Percentiles rank a stretch among this genome's conserved stretches.
Conservation (phyloP, 2,797 vertebrate species). For the Protonibea diacanthus region DNA sequence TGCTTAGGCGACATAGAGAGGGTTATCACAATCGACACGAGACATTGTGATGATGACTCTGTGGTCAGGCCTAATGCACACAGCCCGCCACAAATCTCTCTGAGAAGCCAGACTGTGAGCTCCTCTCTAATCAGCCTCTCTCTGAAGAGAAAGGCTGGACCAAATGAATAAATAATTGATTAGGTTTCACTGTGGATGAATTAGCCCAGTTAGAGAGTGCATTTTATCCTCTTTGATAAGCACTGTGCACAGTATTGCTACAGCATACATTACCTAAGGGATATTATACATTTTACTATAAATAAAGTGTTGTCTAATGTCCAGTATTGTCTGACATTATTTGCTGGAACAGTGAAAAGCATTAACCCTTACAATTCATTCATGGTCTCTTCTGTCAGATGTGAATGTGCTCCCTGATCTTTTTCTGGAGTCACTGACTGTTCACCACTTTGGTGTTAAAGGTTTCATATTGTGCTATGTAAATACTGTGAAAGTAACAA, state of each 20-base stretch:
- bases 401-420: background rate
- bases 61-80: constrained; percentile 62
- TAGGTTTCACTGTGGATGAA: constrained; percentile 63
- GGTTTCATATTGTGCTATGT: too few relatives aligned
- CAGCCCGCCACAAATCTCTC: constrained; percentile 33
- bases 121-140: constrained; percentile 56
- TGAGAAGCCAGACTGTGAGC: constrained; percentile 34
- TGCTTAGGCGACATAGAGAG: background rate
- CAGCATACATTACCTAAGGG: constrained; percentile 19
- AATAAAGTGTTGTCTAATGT: constrained; percentile 17
- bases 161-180: constrained; percentile 75
- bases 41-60: constrained; percentile 38
- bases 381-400: background rate
- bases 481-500: too few relatives aligned
- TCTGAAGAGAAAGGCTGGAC: constrained; percentile 57
- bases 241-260: constrained; percentile 14
- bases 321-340: constrained; percentile 1
- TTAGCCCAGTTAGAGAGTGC: constrained; percentile 59
- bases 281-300: constrained; percentile 18
- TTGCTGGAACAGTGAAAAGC: background rate
- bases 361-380: background rate
- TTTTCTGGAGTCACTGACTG: background rate
- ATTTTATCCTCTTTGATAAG: constrained; percentile 51
- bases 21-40: constrained; percentile 20
- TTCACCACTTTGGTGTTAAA: too few relatives aligned